Evolutionary conservation across 2,797 vertebrate species (phyloP).

Genomic region (Salmo trutta): DNA sequence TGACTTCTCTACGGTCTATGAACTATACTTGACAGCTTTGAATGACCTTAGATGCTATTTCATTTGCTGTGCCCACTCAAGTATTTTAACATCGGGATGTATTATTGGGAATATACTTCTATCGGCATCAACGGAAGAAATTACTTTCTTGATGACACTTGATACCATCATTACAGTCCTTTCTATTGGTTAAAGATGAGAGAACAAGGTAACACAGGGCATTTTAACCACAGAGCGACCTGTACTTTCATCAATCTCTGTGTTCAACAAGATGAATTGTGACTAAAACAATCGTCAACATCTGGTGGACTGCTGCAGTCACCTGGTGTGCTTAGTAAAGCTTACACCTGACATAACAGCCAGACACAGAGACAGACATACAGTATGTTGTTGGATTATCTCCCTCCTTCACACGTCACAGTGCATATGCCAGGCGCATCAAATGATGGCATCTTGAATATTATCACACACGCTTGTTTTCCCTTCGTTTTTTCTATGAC

Average conservation of each 20-base stretch:
- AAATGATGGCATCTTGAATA: not conserved
- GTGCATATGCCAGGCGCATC: not conserved
- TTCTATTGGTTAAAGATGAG: constrained; percentile 29
- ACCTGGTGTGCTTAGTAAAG: constrained; percentile 54
- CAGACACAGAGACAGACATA: constrained; percentile 27
- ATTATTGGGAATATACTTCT: not conserved
- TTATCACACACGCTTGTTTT: not conserved
- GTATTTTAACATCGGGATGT: not conserved
- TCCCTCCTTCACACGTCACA: too few species aligned
- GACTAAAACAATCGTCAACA: constrained; percentile 37
- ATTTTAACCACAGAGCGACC: constrained; percentile 12
- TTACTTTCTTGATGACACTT: too few species aligned
- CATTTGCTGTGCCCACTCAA: not conserved
- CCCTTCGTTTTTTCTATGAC: not conserved
- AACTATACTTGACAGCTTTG: not conserved
- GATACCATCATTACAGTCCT: constrained; percentile 24
- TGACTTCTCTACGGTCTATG: not conserved
- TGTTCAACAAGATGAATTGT: constrained; percentile 13
- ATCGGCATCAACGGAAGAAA: not conserved
- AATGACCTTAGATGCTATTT: not conserved
- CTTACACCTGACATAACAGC: constrained; percentile 67
- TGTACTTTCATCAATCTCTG: constrained; percentile 31
- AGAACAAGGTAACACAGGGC: not conserved
- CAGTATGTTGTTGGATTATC: too few species aligned
- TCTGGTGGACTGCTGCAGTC: constrained; percentile 15